phyloP scores from a whole-genome alignment of 2,797 vertebrate genomes.

The Myripristis jacobus region DNA sequence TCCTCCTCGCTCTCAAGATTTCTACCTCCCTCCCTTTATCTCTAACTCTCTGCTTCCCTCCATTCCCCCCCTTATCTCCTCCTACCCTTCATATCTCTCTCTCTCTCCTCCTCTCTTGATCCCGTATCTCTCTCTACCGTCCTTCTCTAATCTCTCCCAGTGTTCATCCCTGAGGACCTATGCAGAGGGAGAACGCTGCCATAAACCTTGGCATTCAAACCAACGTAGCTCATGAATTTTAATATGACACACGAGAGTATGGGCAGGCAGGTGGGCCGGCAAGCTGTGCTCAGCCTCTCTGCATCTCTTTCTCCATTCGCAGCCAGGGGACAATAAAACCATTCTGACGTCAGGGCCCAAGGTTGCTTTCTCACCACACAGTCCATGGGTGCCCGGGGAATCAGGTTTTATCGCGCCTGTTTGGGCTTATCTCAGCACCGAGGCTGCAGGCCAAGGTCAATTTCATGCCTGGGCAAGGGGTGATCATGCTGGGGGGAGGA shows the following conservation, averaged over 20 bases:
- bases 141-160: slow-evolving; percentile 66
- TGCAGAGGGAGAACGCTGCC: slow-evolving; percentile 56
- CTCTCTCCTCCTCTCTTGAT: slow-evolving; percentile 53
- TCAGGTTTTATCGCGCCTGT: slow-evolving; percentile 56
- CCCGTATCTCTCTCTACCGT: slow-evolving; percentile 49
- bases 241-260: slow-evolving; percentile 59
- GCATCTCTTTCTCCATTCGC: slow-evolving; percentile 18
- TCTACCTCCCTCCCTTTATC: slow-evolving; percentile 29
- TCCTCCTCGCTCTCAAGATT: neutral
- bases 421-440: slow-evolving; percentile 68
- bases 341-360: slow-evolving; percentile 60
- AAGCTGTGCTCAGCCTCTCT: slow-evolving; percentile 24
- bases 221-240: slow-evolving; percentile 74
- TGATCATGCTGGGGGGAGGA: slow-evolving; percentile 25
- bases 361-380: slow-evolving; percentile 54
- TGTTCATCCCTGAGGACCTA: slow-evolving; percentile 61
- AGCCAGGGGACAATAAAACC: slow-evolving; percentile 54
- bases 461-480: slow-evolving; percentile 63
- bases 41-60: slow-evolving; percentile 51
- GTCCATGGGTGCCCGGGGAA: slow-evolving; percentile 43
- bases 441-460: slow-evolving; percentile 71
- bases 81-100: neutral
- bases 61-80: slow-evolving; percentile 31
- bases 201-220: slow-evolving; percentile 78
- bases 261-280: slow-evolving; percentile 49